phyloP scores from a whole-genome alignment of 2,888 invertebrate genomes.

The Podabrus alpinus region DNA sequence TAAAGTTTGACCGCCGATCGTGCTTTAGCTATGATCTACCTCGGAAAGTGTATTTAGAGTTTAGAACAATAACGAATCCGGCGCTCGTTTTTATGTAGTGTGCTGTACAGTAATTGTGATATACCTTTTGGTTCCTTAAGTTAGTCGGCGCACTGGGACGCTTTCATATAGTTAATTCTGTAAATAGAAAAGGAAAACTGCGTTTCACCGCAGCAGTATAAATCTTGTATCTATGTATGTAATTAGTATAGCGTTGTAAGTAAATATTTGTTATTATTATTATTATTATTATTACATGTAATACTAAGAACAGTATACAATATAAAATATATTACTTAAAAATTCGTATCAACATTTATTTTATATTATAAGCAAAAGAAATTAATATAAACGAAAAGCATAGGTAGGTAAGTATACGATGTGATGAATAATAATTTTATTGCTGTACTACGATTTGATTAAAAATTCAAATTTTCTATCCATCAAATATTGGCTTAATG shows the following conservation, averaged over 20 bases:
- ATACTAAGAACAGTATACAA: constrained; percentile 45
- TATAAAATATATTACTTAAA: constrained; percentile 37
- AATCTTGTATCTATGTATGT: constrained; percentile 56
- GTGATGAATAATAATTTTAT: constrained; percentile 30
- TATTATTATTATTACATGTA: constrained; percentile 46
- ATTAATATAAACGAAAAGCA: constrained; percentile 8
- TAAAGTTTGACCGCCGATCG: constrained; percentile 54
- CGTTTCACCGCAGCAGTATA: constrained; percentile 50
- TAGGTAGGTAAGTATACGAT: constrained; percentile 45
- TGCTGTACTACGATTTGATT: constrained; percentile 34
- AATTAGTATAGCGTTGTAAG: constrained; percentile 52
- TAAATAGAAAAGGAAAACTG: constrained; percentile 40
- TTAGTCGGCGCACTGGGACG: constrained; percentile 38
- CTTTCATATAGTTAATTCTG: constrained; percentile 33
- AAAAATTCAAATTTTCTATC: constrained; percentile 32
- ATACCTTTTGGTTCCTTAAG: constrained; percentile 54
- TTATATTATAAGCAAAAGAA: neutral
- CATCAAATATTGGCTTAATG: constrained; percentile 53
- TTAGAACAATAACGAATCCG: constrained; percentile 48
- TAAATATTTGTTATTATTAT: constrained; percentile 53
- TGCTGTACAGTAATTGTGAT: constrained; percentile 55
- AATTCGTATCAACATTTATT: constrained; percentile 26
- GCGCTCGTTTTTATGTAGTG: constrained; percentile 43
- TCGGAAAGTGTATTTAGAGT: constrained; percentile 47
- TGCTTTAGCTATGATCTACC: constrained; percentile 51